phyloP scores from a whole-genome alignment of 2,888 invertebrate species.

The Volucella inanis region DNA sequence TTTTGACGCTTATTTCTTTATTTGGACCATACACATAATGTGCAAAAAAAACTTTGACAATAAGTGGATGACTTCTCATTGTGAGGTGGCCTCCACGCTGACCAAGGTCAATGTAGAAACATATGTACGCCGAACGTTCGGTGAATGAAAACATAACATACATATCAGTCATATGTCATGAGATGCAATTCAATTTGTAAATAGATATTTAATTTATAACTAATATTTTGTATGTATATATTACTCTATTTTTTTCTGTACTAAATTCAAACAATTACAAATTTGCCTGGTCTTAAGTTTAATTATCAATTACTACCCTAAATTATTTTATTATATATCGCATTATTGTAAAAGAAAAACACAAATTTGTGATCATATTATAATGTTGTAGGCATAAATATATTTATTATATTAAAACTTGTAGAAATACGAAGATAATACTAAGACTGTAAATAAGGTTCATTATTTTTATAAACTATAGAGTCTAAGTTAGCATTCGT shows the following conservation, averaged over 20 bases:
- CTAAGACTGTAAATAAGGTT: constrained; percentile 63
- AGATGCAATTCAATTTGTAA: constrained; percentile 47
- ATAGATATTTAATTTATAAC: constrained; percentile 31
- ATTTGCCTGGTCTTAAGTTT: no score
- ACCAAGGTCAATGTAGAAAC: constrained; percentile 59
- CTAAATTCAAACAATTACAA: no score
- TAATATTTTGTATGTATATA: background rate
- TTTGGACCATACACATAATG: constrained; percentile 66
- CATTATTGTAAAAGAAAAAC: no score
- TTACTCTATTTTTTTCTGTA: background rate
- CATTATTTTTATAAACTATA: constrained; percentile 55
- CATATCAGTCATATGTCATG: constrained; percentile 36
- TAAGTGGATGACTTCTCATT: constrained; percentile 56
- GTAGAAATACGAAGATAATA: constrained; percentile 12
- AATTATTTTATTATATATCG: no score
- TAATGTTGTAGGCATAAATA: constrained; percentile 46
- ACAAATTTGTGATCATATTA: constrained; percentile 66
- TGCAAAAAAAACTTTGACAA: constrained; percentile 66
- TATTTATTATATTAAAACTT: constrained; percentile 37
- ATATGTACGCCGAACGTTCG: constrained; percentile 40
- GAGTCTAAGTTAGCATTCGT: constrained; percentile 60
- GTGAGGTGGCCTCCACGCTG: constrained; percentile 40
- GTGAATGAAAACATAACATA: constrained; percentile 50
- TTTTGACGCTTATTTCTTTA: constrained; percentile 60
- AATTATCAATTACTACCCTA: no score